A percentile compares a stretch with the other conserved stretches of the same genome.
Conservation (phyloP, 2,888 invertebrate species). For the Drosophila subquinaria region DNA sequence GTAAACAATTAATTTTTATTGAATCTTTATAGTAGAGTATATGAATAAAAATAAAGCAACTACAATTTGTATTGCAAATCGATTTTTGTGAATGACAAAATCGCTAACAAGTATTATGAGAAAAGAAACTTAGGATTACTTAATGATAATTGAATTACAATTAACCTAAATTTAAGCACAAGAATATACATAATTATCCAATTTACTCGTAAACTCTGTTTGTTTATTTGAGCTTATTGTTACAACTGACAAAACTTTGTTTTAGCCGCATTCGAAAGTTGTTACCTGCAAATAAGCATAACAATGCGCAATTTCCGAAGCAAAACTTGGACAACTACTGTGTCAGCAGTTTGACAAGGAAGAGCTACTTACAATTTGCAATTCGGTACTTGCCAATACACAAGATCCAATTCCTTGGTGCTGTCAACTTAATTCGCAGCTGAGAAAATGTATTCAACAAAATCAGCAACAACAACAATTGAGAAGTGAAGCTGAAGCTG, state of each 20-base stretch:
- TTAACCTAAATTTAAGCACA: slow-evolving; percentile 16
- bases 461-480: slow-evolving; percentile 21
- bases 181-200: slow-evolving; percentile 24
- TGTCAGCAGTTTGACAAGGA: slow-evolving; percentile 63
- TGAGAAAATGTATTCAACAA: slow-evolving; percentile 17
- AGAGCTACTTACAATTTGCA: slow-evolving; percentile 45
- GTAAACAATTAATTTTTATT: not conserved
- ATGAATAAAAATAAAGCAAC: not conserved
- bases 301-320: slow-evolving; percentile 43
- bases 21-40: no score
- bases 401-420: slow-evolving; percentile 44
- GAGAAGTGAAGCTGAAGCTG: slow-evolving; percentile 11
- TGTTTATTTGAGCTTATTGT: slow-evolving; percentile 34
- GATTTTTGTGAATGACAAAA: slow-evolving; percentile 6
- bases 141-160: slow-evolving; percentile 25
- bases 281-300: slow-evolving; percentile 39
- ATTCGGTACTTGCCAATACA: slow-evolving; percentile 18
- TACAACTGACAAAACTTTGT: slow-evolving; percentile 37
- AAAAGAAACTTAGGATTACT: not conserved
- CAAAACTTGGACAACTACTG: slow-evolving; percentile 65
- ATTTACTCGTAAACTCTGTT: not conserved
- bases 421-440: slow-evolving; percentile 61
- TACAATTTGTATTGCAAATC: not conserved
- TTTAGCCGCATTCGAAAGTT: slow-evolving; percentile 15
- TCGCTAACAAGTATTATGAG: slow-evolving; percentile 46